Percentiles rank a stretch among this genome's conserved stretches.
phyloP scores from a whole-genome alignment of 2,888 invertebrate species.

The Plagodis pulveraria region DNA sequence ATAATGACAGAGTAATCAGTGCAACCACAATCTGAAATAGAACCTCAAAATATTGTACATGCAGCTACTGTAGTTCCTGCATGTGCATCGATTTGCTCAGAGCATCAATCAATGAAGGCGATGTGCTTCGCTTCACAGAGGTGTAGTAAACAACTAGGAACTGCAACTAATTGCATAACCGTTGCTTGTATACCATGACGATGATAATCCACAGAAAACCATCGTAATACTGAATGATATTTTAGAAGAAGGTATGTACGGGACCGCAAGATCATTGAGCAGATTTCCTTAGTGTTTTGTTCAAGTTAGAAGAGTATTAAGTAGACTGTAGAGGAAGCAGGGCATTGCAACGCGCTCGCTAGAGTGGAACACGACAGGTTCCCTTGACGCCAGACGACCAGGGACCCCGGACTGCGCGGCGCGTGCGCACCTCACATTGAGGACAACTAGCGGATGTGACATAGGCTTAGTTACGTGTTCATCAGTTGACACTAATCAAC shows the following conservation, averaged over 20 bases:
- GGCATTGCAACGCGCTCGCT: constrained; percentile 64
- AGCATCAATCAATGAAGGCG: constrained; percentile 30
- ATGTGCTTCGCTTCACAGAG: constrained; percentile 29
- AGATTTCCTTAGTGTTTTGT: constrained; percentile 20
- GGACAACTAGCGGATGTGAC: constrained; percentile 64
- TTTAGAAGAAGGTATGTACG: not conserved
- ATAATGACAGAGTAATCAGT: constrained; percentile 7
- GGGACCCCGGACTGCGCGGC: constrained; percentile 50
- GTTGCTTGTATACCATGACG: constrained; percentile 9
- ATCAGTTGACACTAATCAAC: constrained; percentile 50
- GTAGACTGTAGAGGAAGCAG: constrained; percentile 55
- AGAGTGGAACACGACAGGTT: constrained; percentile 78
- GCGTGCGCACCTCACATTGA: constrained; percentile 67
- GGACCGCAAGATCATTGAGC: constrained; percentile 5
- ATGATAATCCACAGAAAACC: not conserved
- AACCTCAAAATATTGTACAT: constrained; percentile 31
- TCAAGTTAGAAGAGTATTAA: constrained; percentile 15
- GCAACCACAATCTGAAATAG: constrained; percentile 19
- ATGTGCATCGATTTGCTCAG: constrained; percentile 23
- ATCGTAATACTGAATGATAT: not conserved
- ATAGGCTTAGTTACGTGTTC: constrained; percentile 44
- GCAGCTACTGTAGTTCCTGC: constrained; percentile 34
- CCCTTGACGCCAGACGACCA: constrained; percentile 56
- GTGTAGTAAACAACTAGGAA: constrained; percentile 27
- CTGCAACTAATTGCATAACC: constrained; percentile 8